phyloP scores from a whole-genome alignment of 1,140 invertebrate species.

The Nixonia krombeini region DNA sequence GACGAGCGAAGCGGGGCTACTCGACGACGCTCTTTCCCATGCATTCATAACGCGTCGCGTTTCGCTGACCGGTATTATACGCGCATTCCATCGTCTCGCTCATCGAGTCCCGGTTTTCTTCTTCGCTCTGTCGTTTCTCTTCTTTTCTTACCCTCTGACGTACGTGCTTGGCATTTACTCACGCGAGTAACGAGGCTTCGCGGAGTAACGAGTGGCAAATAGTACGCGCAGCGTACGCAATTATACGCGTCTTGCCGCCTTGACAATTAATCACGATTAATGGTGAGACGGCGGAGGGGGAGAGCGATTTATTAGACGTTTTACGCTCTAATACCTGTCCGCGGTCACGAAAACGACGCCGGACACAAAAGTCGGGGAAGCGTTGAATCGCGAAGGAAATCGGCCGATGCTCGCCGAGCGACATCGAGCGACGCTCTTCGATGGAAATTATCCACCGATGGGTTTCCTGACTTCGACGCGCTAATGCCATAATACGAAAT shows the following conservation, averaged over 20 bases:
- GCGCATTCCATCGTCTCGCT: slow-evolving; percentile 41
- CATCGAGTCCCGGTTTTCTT: slow-evolving; percentile 39
- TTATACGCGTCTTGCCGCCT: slow-evolving; percentile 47
- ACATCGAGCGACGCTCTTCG: too few species aligned
- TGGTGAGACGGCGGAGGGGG: slow-evolving; percentile 22
- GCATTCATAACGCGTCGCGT: slow-evolving; percentile 28
- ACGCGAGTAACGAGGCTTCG: slow-evolving; percentile 43
- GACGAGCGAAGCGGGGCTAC: slow-evolving; percentile 12
- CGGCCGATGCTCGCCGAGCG: neutral
- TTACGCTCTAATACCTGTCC: slow-evolving; percentile 46
- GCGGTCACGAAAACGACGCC: slow-evolving; percentile 38
- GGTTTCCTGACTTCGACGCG: too few species aligned
- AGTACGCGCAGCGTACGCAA: slow-evolving; percentile 48
- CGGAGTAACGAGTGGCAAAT: slow-evolving; percentile 48
- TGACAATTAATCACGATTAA: slow-evolving; percentile 50
- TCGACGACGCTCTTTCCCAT: slow-evolving; percentile 16
- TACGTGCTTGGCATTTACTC: slow-evolving; percentile 49
- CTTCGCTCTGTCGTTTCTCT: slow-evolving; percentile 36
- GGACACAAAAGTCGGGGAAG: slow-evolving; percentile 20
- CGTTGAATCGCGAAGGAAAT: slow-evolving; percentile 15
- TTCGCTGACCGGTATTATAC: neutral
- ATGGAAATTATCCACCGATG: too few species aligned
- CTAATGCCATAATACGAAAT: too few species aligned
- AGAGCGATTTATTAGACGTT: slow-evolving; percentile 44
- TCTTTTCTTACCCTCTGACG: slow-evolving; percentile 43